phyloP scores from a whole-genome alignment of 2,888 invertebrate genomes.

The Pseudanteris insignis region DNA sequence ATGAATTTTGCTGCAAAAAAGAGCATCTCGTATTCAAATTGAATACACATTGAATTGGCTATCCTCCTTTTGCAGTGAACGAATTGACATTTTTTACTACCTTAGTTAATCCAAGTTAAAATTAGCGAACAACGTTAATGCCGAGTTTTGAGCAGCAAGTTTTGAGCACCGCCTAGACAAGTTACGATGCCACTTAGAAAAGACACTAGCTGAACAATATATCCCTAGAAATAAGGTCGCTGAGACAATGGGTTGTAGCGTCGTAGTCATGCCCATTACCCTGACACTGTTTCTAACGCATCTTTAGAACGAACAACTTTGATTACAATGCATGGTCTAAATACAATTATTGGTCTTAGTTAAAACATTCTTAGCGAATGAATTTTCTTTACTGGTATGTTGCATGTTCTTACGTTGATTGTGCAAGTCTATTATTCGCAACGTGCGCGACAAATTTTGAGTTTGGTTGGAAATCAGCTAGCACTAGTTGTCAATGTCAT shows the following conservation, averaged over 20 bases:
- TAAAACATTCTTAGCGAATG: slow-evolving; percentile 6
- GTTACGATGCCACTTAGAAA: slow-evolving; percentile 32
- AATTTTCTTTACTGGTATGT: slow-evolving; percentile 29
- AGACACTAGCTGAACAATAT: slow-evolving; percentile 27
- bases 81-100: neutral
- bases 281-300: slow-evolving; percentile 55
- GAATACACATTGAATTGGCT: neutral
- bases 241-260: slow-evolving; percentile 65
- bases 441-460: slow-evolving; percentile 11
- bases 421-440: slow-evolving; percentile 7
- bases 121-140: slow-evolving; percentile 2
- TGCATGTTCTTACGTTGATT: slow-evolving; percentile 24
- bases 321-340: slow-evolving; percentile 31
- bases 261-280: slow-evolving; percentile 64
- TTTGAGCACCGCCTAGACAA: slow-evolving; percentile 35
- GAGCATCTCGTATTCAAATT: too few relatives aligned
- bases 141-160: slow-evolving; percentile 12
- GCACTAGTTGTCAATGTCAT: slow-evolving; percentile 21
- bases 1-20: too few relatives aligned
- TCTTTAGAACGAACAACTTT: slow-evolving; percentile 20
- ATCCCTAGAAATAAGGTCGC: slow-evolving; percentile 59
- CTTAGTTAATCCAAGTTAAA: slow-evolving; percentile 11
- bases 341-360: slow-evolving; percentile 17
- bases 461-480: slow-evolving; percentile 10
- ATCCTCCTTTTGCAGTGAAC: slow-evolving; percentile 16